Evolutionary conservation across 2,113 vertebrate species (phyloP).

Genomic region (Trochalopteron elliotii): DNA sequence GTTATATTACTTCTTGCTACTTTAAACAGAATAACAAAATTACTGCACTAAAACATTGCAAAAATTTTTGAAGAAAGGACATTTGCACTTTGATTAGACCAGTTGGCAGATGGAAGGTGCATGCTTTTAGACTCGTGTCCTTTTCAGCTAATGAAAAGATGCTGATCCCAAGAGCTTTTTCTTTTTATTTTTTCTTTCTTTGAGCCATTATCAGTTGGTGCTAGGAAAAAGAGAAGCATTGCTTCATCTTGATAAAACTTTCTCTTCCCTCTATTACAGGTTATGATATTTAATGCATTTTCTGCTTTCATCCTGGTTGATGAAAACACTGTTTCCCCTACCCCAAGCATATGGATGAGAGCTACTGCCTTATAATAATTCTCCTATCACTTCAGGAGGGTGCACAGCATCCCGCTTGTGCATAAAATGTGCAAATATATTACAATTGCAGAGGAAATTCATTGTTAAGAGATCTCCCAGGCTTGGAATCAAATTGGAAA

Average conservation of each 20-base stretch:
- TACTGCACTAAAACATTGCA: neutral
- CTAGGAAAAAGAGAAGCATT: neutral
- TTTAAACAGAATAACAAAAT: slow-evolving; percentile 31
- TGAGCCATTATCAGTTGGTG: neutral
- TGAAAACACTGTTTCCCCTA: neutral
- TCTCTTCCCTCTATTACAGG: neutral
- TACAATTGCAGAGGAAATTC: slow-evolving; percentile 43
- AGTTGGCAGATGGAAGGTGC: neutral
- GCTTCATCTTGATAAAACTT: neutral
- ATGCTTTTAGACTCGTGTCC: neutral
- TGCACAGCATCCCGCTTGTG: neutral
- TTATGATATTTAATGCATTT: slow-evolving; percentile 27
- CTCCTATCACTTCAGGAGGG: neutral
- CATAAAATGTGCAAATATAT: slow-evolving; percentile 36
- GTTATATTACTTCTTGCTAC: neutral
- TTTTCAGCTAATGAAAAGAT: slow-evolving; percentile 38
- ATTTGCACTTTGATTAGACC: slow-evolving; percentile 10
- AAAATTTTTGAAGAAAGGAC: neutral
- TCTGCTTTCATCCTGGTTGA: slow-evolving; percentile 13
- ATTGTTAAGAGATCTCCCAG: slow-evolving; percentile 36
- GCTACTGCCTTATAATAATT: neutral
- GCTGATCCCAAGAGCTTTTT: neutral
- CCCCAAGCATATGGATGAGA: neutral
- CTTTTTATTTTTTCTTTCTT: neutral
- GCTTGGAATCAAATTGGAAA: slow-evolving; percentile 55